Base-by-base conservation (phyloP, 1,140 invertebrate genomes). In the Listronotus oregonensis region DNA sequence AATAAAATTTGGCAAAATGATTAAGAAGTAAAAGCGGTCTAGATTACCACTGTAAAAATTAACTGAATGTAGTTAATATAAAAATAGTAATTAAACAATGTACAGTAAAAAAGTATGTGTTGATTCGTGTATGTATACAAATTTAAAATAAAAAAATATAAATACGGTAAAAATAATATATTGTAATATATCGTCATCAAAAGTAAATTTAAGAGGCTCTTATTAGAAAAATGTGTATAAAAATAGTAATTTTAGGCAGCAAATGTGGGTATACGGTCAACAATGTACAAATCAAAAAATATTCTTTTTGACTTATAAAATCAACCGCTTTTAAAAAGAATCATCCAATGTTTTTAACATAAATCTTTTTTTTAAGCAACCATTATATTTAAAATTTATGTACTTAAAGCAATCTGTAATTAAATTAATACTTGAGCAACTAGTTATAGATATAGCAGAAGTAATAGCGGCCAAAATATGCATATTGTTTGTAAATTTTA, bases 181-280 rank as follows among this genome's bases (percentile, higher is more conserved):
- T 31, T 17, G 39, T 18, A 37, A 14, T 55, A 60, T 67, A 34
- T 67, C 31, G 27, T 57, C 55, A 57, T 27, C 34, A 57, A 18
- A 18, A 39, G 42, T 62, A 44, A 51, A 56, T 61, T 61, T 60
- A 40, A 44, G 61, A 56, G 43, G 44, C 10, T 56, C 18, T 63
- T 27, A 46, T 21, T 51, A 64, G 31, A 54, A 58, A 58, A 68
- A 58, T 57, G 17, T 71, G 65, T 73, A 68, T 59, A 69, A 73
- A 69, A 67, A 56, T 64, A 57, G 49, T 70, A 70, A 70, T 66
- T 62, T 69, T 68, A 62, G 52, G 50, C 51, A 51, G 47, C 61
- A 54, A 69, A 71, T 60, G 54, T 73, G 74, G 72, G 75, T 77
- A 77, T 77, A 77, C 75, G 75, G 75, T 76, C 71, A 76, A 76